Conservation (phyloP, 2,797 vertebrate species). For the Phoxinus dragarum region DNA sequence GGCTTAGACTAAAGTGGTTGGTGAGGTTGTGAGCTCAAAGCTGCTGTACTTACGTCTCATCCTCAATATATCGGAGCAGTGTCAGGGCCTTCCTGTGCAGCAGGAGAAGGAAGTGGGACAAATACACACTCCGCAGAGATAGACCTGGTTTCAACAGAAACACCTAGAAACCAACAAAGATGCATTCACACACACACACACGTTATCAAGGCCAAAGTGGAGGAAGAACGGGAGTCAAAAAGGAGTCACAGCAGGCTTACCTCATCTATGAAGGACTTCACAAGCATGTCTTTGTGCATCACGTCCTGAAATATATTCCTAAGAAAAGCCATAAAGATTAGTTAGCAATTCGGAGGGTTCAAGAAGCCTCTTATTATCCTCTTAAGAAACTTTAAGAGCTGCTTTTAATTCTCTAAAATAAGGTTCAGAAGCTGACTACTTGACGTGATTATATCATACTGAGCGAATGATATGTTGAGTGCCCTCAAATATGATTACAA, state of each 20-base stretch:
- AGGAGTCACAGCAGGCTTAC: constrained; percentile 71
- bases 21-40: neutral
- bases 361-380: neutral
- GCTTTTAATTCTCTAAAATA: constrained; percentile 20
- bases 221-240: neutral
- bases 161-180: constrained; percentile 79
- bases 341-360: neutral
- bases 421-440: neutral
- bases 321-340: neutral
- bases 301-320: constrained; percentile 98
- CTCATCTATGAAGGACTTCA: constrained; percentile 95
- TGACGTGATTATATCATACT: neutral
- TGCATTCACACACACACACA: constrained; percentile 52
- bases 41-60: constrained; percentile 90
- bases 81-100: constrained; percentile 97
- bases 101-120: constrained; percentile 93
- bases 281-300: constrained; percentile 90
- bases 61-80: constrained; percentile 96
- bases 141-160: constrained; percentile 95
- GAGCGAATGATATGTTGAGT: neutral
- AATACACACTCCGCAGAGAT: constrained; percentile 89
- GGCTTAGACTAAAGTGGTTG: neutral
- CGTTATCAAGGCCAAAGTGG: neutral
- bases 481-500: neutral
- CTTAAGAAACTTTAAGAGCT: neutral